Evolutionary conservation across 2,797 vertebrate species (phyloP), one percentile per base, ranked within the genome.

Genomic region (Scolopax bukidnonensis): DNA sequence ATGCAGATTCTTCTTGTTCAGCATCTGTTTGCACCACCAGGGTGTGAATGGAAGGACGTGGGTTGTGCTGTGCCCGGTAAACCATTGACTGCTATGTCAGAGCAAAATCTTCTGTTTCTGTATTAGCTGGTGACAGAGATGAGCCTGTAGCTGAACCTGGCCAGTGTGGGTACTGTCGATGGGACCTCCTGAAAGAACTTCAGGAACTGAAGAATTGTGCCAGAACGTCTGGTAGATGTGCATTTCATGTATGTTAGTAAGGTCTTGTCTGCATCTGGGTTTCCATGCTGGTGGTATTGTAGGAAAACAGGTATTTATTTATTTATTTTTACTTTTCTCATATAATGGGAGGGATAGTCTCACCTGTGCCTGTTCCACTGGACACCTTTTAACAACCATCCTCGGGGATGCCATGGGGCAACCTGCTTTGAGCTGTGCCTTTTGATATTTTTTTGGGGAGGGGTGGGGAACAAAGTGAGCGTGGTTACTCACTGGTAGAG

Each of bases 401-500:
- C 51, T 23, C 5, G 13, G 33, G 51, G 24, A 14, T 65, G 16
- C 30, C 3, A 1, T 11, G 36, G 27, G 25, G 8, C 30, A 65
- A 30, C n/a, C 41, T 65, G 15, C 38, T 84, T 54, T 0, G 10
- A 57, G 36, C 41, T 74, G 45, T 76, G 59, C 47, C 18, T 73
- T 36, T 60, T 68, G 47, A 14, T 77, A 14, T 77, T 33, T 84
- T 21, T 27, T 30, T 53, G 21, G 23, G 6, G 27, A 23, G 24
- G 12, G 48, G 21, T 5, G 19, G 19, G 24, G 27, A 67, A 16
- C 47, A 61, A 85, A 80, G 43, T 7, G 43, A 59, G 13, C 0
- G 0, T 25, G 3, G 11, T 77, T 73, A 24, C 38, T 78, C 2
- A 1, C 23, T 68, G 28, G 64, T 1, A 1, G 57, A 57, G 30